These are phyloP conservation scores for Syrista parreyssii DNA, from an alignment of 2,888 invertebrate species.

Conservation along the genomic window DNA sequence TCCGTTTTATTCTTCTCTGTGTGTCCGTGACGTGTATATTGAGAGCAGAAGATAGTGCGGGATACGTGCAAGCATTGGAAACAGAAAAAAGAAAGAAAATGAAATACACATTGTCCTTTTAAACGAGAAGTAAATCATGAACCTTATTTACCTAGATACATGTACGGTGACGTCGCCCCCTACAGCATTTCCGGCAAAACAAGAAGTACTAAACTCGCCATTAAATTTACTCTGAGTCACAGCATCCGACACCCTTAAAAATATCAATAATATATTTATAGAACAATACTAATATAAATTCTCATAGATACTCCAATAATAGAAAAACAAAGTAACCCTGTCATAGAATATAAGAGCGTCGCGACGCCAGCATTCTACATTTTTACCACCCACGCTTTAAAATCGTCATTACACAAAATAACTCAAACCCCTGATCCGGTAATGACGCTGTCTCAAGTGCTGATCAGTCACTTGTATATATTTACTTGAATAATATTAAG, in stretches of 20 bases:
- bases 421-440: conserved; percentile 5
- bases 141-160: neutral
- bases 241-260: neutral
- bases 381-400: conserved; percentile 1
- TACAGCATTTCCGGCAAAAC: neutral
- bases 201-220: neutral
- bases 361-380: neutral
- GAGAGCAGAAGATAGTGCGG: neutral
- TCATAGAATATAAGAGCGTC: neutral
- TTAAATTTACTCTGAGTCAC: neutral
- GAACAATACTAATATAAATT: neutral
- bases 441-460: neutral
- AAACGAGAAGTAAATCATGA: conserved; percentile 15
- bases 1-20: neutral
- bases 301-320: neutral
- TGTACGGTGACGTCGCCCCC: neutral
- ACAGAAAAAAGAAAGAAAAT: conserved; percentile 4
- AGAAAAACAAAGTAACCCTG: neutral
- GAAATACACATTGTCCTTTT: conserved; percentile 24
- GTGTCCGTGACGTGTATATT: conserved; percentile 6
- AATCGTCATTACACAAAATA: conserved; percentile 6
- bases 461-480: neutral
- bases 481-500: neutral
- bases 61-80: neutral
- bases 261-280: neutral